A percentile compares a stretch with the other conserved stretches of the same genome.
phyloP scores from a whole-genome alignment of 2,888 invertebrate genomes.

The Lycophotia porphyrea region DNA sequence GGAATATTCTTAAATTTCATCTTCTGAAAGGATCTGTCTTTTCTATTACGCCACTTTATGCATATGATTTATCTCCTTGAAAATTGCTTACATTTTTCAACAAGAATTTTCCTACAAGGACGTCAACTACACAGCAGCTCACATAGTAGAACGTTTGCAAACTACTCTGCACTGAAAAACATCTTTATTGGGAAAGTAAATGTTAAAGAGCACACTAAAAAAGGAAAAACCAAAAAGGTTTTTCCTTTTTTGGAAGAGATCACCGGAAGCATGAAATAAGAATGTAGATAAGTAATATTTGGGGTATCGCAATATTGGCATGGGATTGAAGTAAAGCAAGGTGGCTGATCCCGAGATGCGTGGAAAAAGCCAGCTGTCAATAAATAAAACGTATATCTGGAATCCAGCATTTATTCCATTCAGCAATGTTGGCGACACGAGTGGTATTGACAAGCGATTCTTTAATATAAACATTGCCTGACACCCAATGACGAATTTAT shows the following conservation, averaged over 20 bases:
- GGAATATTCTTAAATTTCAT: conserved; percentile 50
- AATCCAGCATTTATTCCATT: conserved; percentile 63
- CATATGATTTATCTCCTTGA: conserved; percentile 54
- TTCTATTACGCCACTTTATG: conserved; percentile 56
- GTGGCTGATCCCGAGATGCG: conserved; percentile 60
- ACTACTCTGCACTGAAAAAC: conserved; percentile 40
- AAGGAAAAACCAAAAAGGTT: conserved; percentile 22
- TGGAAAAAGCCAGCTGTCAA: conserved; percentile 67
- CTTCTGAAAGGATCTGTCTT: conserved; percentile 55
- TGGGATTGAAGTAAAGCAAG: conserved; percentile 60
- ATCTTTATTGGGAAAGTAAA: conserved; percentile 41
- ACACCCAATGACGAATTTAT: conserved; percentile 55
- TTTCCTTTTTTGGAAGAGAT: conserved; percentile 18
- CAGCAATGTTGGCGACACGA: conserved; percentile 62
- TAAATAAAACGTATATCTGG: conserved; percentile 68
- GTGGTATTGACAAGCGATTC: conserved; percentile 66
- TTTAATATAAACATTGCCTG: conserved; percentile 61
- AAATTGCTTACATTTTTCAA: conserved; percentile 60
- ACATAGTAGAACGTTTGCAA: conserved; percentile 29
- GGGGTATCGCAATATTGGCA: conserved; percentile 56
- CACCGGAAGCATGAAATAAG: conserved; percentile 37
- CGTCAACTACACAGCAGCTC: conserved; percentile 26
- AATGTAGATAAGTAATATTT: conserved; percentile 35
- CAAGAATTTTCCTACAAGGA: conserved; percentile 45
- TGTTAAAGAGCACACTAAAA: conserved; percentile 28